Conservation (phyloP, 2,888 invertebrate species). For the Nephrotoma guestfalica region DNA sequence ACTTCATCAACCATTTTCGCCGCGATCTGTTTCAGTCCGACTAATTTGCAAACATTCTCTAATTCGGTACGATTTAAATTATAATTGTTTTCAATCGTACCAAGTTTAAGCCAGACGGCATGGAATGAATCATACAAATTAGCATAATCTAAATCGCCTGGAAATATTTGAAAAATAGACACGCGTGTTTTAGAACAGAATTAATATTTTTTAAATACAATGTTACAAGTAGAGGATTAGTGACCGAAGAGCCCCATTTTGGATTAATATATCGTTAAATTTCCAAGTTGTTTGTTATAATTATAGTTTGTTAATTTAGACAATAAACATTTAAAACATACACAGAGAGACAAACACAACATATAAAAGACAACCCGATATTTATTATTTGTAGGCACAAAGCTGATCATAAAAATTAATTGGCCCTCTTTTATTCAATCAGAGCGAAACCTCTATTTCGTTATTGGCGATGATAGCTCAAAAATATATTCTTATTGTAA, state of each 20-base stretch:
- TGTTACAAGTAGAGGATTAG: not conserved
- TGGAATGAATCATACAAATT: constrained; percentile 38
- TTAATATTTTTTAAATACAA: not conserved
- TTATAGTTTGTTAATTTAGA: not conserved
- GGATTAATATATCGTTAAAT: not conserved
- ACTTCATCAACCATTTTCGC: constrained; percentile 47
- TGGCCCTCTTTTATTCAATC: too few relatives aligned
- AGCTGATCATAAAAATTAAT: too few relatives aligned
- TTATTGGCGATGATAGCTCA: too few relatives aligned
- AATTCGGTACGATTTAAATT: constrained; percentile 48
- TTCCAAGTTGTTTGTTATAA: not conserved
- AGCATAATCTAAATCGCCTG: constrained; percentile 33
- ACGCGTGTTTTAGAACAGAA: not conserved
- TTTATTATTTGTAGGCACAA: too few relatives aligned
- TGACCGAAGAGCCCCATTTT: not conserved
- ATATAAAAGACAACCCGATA: not conserved
- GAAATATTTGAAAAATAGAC: not conserved
- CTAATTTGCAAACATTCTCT: constrained; percentile 46
- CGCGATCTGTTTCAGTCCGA: constrained; percentile 47
- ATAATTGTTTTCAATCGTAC: constrained; percentile 29
- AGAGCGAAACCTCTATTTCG: too few relatives aligned
- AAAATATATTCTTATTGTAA: too few relatives aligned
- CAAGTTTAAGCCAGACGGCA: constrained; percentile 46
- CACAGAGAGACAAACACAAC: not conserved
- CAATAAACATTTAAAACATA: not conserved